Conservation (phyloP, 2,888 invertebrate genomes). For the Synanthedon vespiformis region DNA sequence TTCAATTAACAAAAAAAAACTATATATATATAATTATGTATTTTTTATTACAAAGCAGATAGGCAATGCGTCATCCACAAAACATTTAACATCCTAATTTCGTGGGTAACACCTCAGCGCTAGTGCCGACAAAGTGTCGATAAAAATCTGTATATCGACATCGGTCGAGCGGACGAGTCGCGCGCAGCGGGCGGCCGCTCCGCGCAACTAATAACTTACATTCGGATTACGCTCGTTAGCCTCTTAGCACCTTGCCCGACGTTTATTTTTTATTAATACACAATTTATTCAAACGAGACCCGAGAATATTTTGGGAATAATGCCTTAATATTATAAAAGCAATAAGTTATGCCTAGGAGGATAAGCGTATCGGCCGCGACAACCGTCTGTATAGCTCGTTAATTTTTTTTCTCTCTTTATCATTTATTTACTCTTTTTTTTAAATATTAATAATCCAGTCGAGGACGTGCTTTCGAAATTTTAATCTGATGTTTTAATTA, state of each 20-base stretch:
- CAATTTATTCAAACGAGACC: slow-evolving; percentile 60
- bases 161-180: slow-evolving; percentile 21
- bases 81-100: slow-evolving; percentile 67
- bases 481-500: slow-evolving; percentile 13
- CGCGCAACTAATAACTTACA: slow-evolving; percentile 63
- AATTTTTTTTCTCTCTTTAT: slow-evolving; percentile 23
- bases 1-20: background rate
- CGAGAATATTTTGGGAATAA: slow-evolving; percentile 57
- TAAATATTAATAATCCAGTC: slow-evolving; percentile 15
- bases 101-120: slow-evolving; percentile 62
- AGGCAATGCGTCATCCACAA: slow-evolving; percentile 61
- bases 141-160: slow-evolving; percentile 55
- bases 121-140: slow-evolving; percentile 64
- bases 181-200: slow-evolving; percentile 50
- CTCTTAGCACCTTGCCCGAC: slow-evolving; percentile 65
- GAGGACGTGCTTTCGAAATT: slow-evolving; percentile 8
- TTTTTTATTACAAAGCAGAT: slow-evolving; percentile 29
- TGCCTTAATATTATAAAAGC: slow-evolving; percentile 52
- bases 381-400: slow-evolving; percentile 22
- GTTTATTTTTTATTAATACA: slow-evolving; percentile 62
- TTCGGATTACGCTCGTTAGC: slow-evolving; percentile 67
- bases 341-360: slow-evolving; percentile 54
- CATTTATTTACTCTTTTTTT: slow-evolving; percentile 31
- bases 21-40: background rate
- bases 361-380: slow-evolving; percentile 36